Conservation (phyloP, 1,140 invertebrate species). For the Bacillus rossius region DNA sequence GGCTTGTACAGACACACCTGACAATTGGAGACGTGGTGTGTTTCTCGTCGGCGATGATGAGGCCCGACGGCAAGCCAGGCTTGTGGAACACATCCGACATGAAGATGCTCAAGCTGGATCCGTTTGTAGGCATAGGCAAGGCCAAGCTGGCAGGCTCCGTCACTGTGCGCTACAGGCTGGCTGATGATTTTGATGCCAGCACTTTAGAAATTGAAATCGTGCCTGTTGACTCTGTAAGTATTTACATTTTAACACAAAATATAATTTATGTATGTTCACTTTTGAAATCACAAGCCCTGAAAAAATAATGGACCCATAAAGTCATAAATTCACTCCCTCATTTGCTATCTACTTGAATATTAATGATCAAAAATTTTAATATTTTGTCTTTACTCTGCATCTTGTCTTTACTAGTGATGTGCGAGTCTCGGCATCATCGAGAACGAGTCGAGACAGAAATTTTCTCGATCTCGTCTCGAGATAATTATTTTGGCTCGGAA, state of each 20-base stretch:
- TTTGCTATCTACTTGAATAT: no score
- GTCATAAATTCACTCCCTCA: no score
- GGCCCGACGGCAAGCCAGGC: not conserved
- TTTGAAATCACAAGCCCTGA: no score
- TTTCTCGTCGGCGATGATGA: conserved; percentile 1
- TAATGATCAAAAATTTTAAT: no score
- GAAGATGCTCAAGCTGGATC: not conserved
- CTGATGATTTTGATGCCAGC: conserved; percentile 34
- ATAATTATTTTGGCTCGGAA: no score
- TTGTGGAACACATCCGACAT: conserved; percentile 1
- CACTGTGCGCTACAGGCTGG: conserved; percentile 36
- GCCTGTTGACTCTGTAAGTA: conserved; percentile 37
- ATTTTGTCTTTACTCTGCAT: no score
- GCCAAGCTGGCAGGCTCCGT: conserved; percentile 24
- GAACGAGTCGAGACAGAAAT: no score
- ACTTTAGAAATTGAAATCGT: conserved; percentile 40
- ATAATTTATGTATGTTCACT: not conserved
- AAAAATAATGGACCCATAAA: no score
- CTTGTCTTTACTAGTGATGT: no score
- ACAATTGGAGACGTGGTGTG: conserved; percentile 43
- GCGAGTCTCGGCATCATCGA: no score
- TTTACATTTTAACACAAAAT: conserved; percentile 1
- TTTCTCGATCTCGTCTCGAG: no score
- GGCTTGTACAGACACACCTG: conserved; percentile 35
- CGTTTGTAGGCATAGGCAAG: conserved; percentile 2